Base-by-base conservation (phyloP, 2,888 invertebrate species). In the Tetrapedia diversipes region DNA sequence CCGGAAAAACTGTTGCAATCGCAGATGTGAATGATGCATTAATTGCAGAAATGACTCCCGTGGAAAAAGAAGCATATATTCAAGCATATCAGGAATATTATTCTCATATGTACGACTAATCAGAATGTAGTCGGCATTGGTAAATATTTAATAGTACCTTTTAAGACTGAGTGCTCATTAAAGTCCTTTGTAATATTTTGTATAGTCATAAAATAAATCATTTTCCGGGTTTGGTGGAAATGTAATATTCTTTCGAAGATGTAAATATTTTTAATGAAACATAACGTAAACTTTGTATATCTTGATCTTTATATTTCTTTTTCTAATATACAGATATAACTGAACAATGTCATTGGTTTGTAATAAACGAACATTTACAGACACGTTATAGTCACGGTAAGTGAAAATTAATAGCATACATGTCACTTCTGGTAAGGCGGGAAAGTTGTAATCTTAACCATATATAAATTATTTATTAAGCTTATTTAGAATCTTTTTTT, bases 21-120 rank as follows among this genome's bases (percentile, higher is more conserved):
- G 96, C 96, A 39, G 96, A 97, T 88, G 95, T 98, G 14, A 96
- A 97, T 89, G 97, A 98, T 90, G 94, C 95, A 84, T 94, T 98
- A 87, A 97, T 98, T 85, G 95, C 96, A 0, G 95, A 95, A 91
- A 99, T 99, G 98, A 96, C 97, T 11, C 96, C 97, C 24, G 93
- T 95, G 4, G 98, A 99, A 91, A 98, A 98, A 92, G 98, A 98
- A 90, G 95, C 96, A 45, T 99, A 98, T 92, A 98, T 98, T 86
- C 96, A 97, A 92, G 94, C 97, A 51, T 98, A 98, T 91, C 98
- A 98, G 91, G 98, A 98, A 91, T 96, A 97, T 92, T 98, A 97
- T 92, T 96, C 97, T 83, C 96, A 97, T 91, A 96, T 97, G 94
- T 96, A 95, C 89, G 96, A 96, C 92, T 97, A 92, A 92, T 80